Evolutionary conservation across 2,113 vertebrate genomes (phyloP).

Genomic region (Myiopsitta monachus): DNA sequence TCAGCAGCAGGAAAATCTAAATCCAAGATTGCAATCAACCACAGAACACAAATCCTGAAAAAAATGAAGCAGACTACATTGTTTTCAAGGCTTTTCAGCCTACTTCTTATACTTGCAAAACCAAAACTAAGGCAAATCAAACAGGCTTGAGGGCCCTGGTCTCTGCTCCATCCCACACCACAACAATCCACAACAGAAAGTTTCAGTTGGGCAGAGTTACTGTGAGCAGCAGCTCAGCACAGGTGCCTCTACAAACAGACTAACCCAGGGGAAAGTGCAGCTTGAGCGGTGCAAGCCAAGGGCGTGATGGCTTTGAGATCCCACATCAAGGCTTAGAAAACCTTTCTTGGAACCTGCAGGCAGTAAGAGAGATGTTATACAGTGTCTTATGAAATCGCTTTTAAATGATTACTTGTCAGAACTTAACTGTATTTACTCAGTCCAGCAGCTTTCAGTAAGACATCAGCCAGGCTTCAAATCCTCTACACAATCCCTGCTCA

Average conservation of each 20-base stretch:
- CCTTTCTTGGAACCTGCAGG: not conserved
- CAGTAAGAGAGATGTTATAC: not conserved
- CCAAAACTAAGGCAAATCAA: not conserved
- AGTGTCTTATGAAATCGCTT: not conserved
- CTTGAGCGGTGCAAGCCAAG: not conserved
- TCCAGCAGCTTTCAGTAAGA: not conserved
- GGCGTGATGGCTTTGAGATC: not conserved
- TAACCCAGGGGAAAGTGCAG: not conserved
- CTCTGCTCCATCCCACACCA: not conserved
- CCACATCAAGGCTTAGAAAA: slow-evolving; percentile 4
- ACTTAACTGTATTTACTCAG: not conserved
- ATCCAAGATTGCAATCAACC: not conserved
- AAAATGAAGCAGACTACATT: not conserved
- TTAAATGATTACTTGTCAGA: not conserved
- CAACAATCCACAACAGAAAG: not conserved
- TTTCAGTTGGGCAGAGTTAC: not conserved
- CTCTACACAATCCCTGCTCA: not conserved
- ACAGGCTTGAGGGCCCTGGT: not conserved
- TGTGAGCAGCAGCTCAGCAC: not conserved
- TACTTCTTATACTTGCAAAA: not conserved
- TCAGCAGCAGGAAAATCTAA: not conserved
- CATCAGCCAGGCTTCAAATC: not conserved
- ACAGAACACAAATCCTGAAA: not conserved
- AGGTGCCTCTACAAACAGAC: slow-evolving; percentile 9
- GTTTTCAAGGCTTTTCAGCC: not conserved